A percentile compares a stretch with the other conserved stretches of the same genome.
phyloP scores from a whole-genome alignment of 1,140 invertebrate species.

The Adelges cooleyi region DNA sequence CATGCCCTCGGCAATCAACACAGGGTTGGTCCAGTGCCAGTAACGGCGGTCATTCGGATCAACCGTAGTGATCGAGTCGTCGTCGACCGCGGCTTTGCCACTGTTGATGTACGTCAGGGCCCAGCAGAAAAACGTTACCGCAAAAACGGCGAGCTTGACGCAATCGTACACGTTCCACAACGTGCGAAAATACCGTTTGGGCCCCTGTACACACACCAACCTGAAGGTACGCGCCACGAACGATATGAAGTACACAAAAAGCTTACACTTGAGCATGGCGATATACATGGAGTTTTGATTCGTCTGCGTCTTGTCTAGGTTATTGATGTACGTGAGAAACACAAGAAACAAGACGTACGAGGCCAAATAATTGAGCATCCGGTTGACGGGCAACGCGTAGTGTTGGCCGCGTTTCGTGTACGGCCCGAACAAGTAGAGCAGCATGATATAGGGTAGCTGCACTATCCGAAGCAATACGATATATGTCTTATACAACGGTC shows the following conservation, averaged over 20 bases:
- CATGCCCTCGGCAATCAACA: slow-evolving; percentile 56
- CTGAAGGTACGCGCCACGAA: neutral
- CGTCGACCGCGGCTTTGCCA: neutral
- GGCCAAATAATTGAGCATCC: slow-evolving; percentile 47
- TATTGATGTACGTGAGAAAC: slow-evolving; percentile 46
- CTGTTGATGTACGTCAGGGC: neutral
- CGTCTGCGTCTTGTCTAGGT: slow-evolving; percentile 43
- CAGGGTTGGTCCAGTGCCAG: slow-evolving; percentile 57
- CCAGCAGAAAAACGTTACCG: neutral
- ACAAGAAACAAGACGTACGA: slow-evolving; percentile 50
- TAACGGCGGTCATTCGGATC: slow-evolving; percentile 33
- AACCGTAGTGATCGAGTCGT: too few species aligned
- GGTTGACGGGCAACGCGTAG: slow-evolving; percentile 44
- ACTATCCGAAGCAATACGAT: slow-evolving; percentile 38
- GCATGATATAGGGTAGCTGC: slow-evolving; percentile 40
- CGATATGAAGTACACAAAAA: neutral
- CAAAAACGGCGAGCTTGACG: neutral
- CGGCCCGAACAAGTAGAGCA: slow-evolving; percentile 40
- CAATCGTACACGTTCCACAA: slow-evolving; percentile 22
- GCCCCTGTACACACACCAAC: neutral
- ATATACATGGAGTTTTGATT: slow-evolving; percentile 38
- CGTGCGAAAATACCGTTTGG: neutral
- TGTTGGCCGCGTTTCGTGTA: slow-evolving; percentile 38
- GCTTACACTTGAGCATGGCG: too few species aligned
- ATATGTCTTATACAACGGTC: slow-evolving; percentile 35